Base-by-base conservation (phyloP, 2,888 invertebrate species). In the Brachyptera putata region DNA sequence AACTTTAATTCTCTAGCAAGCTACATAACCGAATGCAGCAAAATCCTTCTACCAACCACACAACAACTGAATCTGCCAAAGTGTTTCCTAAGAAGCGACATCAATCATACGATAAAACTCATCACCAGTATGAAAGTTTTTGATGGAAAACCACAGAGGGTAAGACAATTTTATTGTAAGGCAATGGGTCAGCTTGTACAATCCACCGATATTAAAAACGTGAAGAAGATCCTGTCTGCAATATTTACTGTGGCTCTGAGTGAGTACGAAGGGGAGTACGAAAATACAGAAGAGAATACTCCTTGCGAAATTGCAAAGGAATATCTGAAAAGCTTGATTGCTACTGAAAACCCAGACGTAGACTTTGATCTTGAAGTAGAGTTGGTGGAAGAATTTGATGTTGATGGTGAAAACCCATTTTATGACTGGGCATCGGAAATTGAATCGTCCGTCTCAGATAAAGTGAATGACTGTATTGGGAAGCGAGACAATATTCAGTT, bases 381-480 rank as follows among this genome's bases (percentile, higher is more conserved):
- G 25, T 53, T n/a, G n/a, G n/a, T n/a, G n/a, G n/a, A n/a, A n/a
- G n/a, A n/a, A n/a, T n/a, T n/a, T n/a, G n/a, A n/a, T n/a, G n/a
- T n/a, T n/a, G n/a, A n/a, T n/a, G n/a, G n/a, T n/a, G n/a, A n/a
- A n/a, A n/a, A n/a, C n/a, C n/a, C n/a, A n/a, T n/a, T n/a, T n/a
- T n/a, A n/a, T n/a, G n/a, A n/a, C n/a, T 48, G 25, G 24, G 61
- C 16, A 16, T 43, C 9, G 59, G 36, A 22, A 3, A 62, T 5
- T 60, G 25, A 26, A 24, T 25, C 25, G 26, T 26, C 25, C 16
- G n/a, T n/a, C n/a, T n/a, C n/a, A n/a, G n/a, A n/a, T 39, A 46
- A 43, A 14, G 25, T 34, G 55, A 25, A 34, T 43, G n/a, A 26
- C 36, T 60, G 48, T 22, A 25, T 60, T 41, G 63, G 60, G 30